Percentiles rank a stretch among this genome's conserved stretches.
Conservation (phyloP, 2,888 invertebrate species). For the Drosophila melanosoma region DNA sequence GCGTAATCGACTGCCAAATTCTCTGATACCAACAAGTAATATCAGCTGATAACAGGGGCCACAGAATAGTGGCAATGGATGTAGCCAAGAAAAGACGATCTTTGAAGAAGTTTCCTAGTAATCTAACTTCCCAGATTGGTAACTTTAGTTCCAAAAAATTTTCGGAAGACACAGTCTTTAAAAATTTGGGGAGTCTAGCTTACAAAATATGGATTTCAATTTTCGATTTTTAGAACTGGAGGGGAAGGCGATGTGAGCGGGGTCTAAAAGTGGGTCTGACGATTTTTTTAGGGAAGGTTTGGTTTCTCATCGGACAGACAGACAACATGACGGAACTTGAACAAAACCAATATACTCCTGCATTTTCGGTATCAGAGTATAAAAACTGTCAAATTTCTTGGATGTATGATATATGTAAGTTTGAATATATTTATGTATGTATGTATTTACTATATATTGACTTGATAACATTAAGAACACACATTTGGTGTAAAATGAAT, state of each 20-base stretch:
- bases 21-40: constrained; percentile 3
- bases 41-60: constrained; percentile 3
- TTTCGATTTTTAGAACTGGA: not conserved
- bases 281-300: not conserved
- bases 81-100: constrained; percentile 1
- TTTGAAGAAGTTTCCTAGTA: not conserved
- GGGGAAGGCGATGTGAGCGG: not conserved
- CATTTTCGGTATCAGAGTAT: not conserved
- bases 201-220: not conserved
- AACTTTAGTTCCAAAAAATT: not conserved
- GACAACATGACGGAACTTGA: not conserved
- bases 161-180: not conserved
- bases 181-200: constrained; percentile 1
- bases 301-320: not conserved
- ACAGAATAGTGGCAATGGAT: not conserved
- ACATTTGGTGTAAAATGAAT: constrained; percentile 15
- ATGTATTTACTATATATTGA: constrained; percentile 8
- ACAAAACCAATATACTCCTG: not conserved
- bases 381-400: constrained; percentile 1
- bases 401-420: constrained; percentile 14
- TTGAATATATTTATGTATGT: constrained; percentile 9
- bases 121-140: not conserved
- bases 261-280: not conserved
- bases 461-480: constrained; percentile 8
- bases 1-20: not conserved